Conservation (phyloP, 2,797 vertebrate species). For the Apodemus agrarius region DNA sequence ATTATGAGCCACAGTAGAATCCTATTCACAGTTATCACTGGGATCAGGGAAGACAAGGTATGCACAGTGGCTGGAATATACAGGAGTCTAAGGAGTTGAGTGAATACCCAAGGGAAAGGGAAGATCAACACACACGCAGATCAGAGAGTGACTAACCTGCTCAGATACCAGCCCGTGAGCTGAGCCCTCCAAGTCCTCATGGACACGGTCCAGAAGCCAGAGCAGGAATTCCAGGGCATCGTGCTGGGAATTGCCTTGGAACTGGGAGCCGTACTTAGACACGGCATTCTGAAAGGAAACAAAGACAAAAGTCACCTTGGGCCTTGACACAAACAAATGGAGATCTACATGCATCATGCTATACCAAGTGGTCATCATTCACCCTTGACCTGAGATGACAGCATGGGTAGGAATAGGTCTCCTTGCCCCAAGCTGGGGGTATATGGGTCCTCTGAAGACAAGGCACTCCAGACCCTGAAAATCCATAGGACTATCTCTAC, state of each 20-base stretch:
- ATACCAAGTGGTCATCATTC: too few relatives aligned
- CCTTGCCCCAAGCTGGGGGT: too few relatives aligned
- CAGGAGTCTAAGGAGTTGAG: background rate
- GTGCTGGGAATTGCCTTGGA: conserved; percentile 95
- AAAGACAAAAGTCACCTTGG: background rate
- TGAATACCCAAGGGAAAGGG: background rate
- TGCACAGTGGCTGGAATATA: background rate
- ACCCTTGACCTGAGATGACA: background rate
- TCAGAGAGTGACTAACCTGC: conserved; percentile 63
- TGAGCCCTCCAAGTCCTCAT: conserved; percentile 91
- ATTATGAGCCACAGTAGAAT: conserved; percentile 2
- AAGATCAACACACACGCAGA: background rate
- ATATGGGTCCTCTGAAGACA: background rate
- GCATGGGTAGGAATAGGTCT: background rate
- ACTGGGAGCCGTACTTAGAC: conserved; percentile 95
- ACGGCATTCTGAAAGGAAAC: conserved; percentile 90
- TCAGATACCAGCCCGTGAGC: background rate
- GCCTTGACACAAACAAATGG: background rate
- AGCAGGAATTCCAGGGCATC: conserved; percentile 97
- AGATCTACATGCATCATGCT: background rate
- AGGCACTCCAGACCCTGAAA: background rate
- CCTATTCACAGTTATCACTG: background rate
- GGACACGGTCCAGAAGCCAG: conserved; percentile 95
- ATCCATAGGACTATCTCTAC: background rate
- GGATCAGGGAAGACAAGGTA: background rate